Evolutionary conservation across 1,140 invertebrate species (phyloP).

Genomic region (Cyclargus thomasi): DNA sequence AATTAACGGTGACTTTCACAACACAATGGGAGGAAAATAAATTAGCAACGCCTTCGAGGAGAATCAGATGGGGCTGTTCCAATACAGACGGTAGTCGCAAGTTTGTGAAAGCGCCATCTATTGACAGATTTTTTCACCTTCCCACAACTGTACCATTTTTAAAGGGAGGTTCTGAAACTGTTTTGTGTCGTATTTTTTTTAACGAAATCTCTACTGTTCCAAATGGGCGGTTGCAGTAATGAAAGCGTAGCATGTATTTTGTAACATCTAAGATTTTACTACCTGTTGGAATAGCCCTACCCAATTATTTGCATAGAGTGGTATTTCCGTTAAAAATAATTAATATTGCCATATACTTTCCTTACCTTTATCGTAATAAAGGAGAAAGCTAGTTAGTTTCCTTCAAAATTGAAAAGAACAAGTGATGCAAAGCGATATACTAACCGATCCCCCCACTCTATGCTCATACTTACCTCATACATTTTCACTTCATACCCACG

Average conservation of each 20-base stretch:
- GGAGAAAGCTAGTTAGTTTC: neutral
- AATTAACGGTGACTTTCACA: conserved; percentile 55
- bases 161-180: too few relatives aligned
- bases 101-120: neutral
- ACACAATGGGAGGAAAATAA: conserved; percentile 52
- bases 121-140: neutral
- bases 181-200: too few relatives aligned
- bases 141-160: too few relatives aligned
- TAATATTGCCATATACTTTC: neutral
- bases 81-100: neutral
- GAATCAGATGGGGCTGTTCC: conserved; percentile 4
- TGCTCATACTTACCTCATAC: neutral
- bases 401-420: neutral
- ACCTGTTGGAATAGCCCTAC: neutral
- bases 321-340: neutral
- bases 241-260: neutral
- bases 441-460: neutral
- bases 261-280: neutral
- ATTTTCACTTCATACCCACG: neutral
- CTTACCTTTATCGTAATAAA: neutral
- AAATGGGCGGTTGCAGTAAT: neutral
- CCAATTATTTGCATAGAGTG: neutral
- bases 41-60: conserved; percentile 25
- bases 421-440: neutral
- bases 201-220: too few relatives aligned